Evolutionary conservation across 2,113 vertebrate species (phyloP).

Genomic region (Varanus komodoensis): DNA sequence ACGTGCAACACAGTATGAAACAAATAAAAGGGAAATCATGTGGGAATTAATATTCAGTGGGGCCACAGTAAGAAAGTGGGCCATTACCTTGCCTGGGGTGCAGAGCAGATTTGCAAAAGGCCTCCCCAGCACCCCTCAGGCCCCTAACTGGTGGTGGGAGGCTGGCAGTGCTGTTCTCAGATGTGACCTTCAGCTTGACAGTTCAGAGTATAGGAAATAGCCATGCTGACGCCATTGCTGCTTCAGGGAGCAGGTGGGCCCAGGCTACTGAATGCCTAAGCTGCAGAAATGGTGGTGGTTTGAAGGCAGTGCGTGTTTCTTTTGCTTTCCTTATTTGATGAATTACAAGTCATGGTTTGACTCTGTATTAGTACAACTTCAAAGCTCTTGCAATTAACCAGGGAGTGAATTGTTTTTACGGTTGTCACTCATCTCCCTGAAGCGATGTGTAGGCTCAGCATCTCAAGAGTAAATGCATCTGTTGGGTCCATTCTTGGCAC

Average conservation of each 20-base stretch:
- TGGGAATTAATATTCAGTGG: background rate
- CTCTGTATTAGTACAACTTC: constrained; percentile 4
- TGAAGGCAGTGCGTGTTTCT: background rate
- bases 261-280: background rate
- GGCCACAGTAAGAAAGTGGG: background rate
- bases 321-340: background rate
- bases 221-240: background rate
- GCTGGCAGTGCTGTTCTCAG: background rate
- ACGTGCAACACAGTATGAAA: background rate
- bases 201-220: background rate
- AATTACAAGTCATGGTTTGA: constrained; percentile 7
- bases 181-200: background rate
- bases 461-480: background rate
- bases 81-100: background rate
- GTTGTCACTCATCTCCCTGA: background rate
- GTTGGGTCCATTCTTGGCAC: constrained; percentile 2
- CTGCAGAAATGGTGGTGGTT: background rate
- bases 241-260: background rate
- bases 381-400: constrained; percentile 33
- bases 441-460: background rate
- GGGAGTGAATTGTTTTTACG: constrained; percentile 4
- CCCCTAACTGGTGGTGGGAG: background rate
- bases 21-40: too few relatives aligned
- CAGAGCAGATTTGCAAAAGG: background rate
- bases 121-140: background rate